Conservation (phyloP, 2,888 invertebrate genomes). For the Drepanosiphum platanoidis region DNA sequence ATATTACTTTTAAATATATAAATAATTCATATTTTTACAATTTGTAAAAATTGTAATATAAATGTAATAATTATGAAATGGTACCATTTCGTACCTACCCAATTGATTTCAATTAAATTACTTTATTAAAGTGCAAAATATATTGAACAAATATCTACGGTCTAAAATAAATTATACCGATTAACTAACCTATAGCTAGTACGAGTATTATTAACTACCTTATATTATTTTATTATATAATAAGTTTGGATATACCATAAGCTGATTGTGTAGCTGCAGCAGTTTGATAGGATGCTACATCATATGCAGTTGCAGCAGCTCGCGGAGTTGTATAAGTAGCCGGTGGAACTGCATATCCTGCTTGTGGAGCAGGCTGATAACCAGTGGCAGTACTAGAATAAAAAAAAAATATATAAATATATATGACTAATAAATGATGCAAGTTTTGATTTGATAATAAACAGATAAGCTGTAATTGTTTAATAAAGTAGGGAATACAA, state of each 20-base stretch:
- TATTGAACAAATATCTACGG: too few species aligned
- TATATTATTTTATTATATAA: too few species aligned
- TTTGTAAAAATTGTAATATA: too few species aligned
- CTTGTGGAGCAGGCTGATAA: conserved; percentile 80
- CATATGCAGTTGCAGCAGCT: conserved; percentile 81
- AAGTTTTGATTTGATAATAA: not conserved
- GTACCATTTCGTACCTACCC: too few species aligned
- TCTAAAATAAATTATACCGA: too few species aligned
- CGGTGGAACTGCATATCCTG: conserved; percentile 85
- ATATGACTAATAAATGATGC: not conserved
- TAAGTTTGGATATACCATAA: conserved; percentile 46
- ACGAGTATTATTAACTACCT: too few species aligned
- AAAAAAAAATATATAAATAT: not conserved
- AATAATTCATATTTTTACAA: too few species aligned
- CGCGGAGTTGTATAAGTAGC: conserved; percentile 73
- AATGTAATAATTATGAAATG: too few species aligned
- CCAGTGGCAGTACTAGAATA: conserved; percentile 80
- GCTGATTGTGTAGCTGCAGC: conserved; percentile 74
- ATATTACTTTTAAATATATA: too few species aligned
- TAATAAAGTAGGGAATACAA: not conserved
- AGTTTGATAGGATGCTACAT: conserved; percentile 86
- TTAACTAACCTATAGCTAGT: too few species aligned
- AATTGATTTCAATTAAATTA: too few species aligned
- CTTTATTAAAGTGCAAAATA: too few species aligned
- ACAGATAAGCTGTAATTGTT: not conserved